Conservation (phyloP, 92 coral and sea anemone genomes). For the Porites cylindrica region DNA sequence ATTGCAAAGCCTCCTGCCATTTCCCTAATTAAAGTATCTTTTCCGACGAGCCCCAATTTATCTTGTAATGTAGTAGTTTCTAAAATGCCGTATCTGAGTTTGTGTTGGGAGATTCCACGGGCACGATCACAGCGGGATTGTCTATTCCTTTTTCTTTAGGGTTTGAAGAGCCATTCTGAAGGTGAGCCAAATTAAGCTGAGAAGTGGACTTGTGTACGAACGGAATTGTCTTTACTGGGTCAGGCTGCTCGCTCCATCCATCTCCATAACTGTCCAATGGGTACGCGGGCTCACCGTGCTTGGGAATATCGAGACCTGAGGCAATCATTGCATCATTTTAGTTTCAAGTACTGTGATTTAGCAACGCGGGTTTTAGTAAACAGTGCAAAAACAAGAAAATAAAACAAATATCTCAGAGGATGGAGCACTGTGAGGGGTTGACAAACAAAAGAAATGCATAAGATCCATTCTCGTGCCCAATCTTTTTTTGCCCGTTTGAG, state of each 20-base stretch:
- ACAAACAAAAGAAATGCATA: too few species aligned
- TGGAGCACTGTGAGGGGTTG: too few species aligned
- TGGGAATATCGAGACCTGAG: conserved; percentile 91
- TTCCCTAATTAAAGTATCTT: too few species aligned
- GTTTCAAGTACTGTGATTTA: background rate
- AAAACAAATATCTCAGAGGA: too few species aligned
- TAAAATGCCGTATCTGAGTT: conserved; percentile 1
- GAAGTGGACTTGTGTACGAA: background rate
- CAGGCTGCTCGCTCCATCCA: conserved; percentile 68
- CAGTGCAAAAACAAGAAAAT: too few species aligned
- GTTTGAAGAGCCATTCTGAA: background rate
- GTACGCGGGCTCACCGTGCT: conserved; percentile 97
- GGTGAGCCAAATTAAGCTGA: background rate
- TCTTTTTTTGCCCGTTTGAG: too few species aligned
- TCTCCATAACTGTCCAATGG: conserved; percentile 91
- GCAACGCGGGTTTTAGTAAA: too few species aligned
- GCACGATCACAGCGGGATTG: background rate
- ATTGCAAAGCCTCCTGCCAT: too few species aligned
- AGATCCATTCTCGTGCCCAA: too few species aligned
- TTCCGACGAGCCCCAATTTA: background rate
- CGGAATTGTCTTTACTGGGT: background rate
- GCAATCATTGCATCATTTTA: background rate
- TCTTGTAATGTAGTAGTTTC: too few species aligned
- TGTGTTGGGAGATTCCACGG: background rate
- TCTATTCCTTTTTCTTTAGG: background rate